Evolutionary conservation across 2,888 invertebrate species (phyloP), one percentile per base, ranked within the genome.

Genomic region (Cotesia congregata): DNA sequence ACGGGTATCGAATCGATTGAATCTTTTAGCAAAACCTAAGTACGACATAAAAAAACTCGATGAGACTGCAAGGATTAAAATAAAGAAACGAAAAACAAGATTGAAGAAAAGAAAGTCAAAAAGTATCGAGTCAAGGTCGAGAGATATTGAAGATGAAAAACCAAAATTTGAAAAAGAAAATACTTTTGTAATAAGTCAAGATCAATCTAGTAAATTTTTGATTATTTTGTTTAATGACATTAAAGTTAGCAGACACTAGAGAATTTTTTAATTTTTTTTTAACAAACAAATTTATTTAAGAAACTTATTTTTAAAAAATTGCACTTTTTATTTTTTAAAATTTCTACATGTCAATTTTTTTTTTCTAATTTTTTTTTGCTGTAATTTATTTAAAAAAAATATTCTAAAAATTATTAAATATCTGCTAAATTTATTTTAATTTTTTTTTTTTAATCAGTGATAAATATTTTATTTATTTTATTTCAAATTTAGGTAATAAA

Each of bases 101-200:
- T 41, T 88, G 62, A 85, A 82, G 40, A 82, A 73, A 41, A 81
- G 82, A 1, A 83, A 80, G 77, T 88, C 89, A 0, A 86, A 85
- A 69, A 87, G 86, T 62, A 87, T 87, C 0, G 79, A 86, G 0
- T 78, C 81, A 2, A 87, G 85, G 0, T 85, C 80, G 71, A 85
- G 85, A 38, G 81, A 81, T n/a, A 80, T 73, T 59, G 39, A 77
- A 65, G 77, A 61, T 20, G 77, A 65, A 0, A 78, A 80, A 41
- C 83, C 74, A 62, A 82, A 80, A 38, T 81, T 83, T 17, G 7
- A 61, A 0, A 84, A 81, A 60, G 79, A 67, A 38, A 80, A 80
- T 38, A 84, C 81, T 69, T 77, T 76, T 5, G 83, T 73, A 80
- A 50, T 50, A 50, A 50, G 4, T 50, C 50, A 12, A 12, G 7